Conservation (phyloP, 2,113 vertebrate species). For the Prochilodus magdalenae region DNA sequence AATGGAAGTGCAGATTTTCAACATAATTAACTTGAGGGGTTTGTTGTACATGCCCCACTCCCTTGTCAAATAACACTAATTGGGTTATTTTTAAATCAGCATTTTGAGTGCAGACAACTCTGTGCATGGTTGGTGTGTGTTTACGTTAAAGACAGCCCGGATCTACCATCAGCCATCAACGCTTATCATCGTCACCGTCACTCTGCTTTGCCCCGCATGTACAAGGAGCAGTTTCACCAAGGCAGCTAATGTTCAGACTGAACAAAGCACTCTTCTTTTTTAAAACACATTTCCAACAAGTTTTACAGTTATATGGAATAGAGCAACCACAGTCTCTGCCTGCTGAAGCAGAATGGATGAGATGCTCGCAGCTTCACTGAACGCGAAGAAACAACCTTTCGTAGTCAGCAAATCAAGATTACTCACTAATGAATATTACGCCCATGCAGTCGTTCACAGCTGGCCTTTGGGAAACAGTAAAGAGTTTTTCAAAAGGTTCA, state of each 20-base stretch:
- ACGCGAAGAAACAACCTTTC: conserved; percentile 60
- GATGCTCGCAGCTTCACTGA: conserved; percentile 62
- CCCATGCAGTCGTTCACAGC: not conserved
- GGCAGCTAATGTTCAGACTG: conserved; percentile 3
- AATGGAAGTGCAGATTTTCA: conserved; percentile 33
- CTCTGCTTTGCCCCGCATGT: conserved; percentile 32
- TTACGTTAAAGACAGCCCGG: conserved; percentile 71
- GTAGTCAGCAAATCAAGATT: conserved; percentile 51
- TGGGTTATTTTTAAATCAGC: conserved; percentile 77
- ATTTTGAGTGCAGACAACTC: conserved; percentile 65
- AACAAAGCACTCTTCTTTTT: conserved; percentile 19
- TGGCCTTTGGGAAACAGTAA: not conserved
- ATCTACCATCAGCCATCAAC: conserved; percentile 72
- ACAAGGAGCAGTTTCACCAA: conserved; percentile 30
- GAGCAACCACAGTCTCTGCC: conserved; percentile 59
- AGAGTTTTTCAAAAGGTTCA: not conserved
- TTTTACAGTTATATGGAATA: conserved; percentile 49
- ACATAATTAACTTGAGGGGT: conserved; percentile 60
- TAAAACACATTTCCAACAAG: conserved; percentile 53
- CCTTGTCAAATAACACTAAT: conserved; percentile 73
- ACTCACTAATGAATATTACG: not conserved
- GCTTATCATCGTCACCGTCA: conserved; percentile 72
- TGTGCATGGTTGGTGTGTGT: conserved; percentile 66
- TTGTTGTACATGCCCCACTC: conserved; percentile 63
- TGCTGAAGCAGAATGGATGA: conserved; percentile 54